Evolutionary conservation across 2,888 invertebrate genomes (phyloP), one percentile per base, ranked within the genome.

Genomic region (Aromia moschata): DNA sequence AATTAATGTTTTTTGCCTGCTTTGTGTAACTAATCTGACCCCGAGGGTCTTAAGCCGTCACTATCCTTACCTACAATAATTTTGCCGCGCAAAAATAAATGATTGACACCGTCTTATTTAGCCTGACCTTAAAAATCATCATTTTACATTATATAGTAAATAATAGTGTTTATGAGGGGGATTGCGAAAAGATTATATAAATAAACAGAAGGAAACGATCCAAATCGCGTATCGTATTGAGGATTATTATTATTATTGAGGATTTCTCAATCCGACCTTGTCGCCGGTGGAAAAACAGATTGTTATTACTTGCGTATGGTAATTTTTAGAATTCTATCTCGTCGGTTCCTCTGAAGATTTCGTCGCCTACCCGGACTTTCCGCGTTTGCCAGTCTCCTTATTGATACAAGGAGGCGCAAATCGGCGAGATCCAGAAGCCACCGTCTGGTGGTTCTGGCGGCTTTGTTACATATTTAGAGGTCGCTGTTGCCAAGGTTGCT

Each of bases 201-300:
- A 47, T 56, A 56, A 44, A 36, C 15, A 44, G 44, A 51, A 57
- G 56, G 56, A 57, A 57, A 45, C 51, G 44, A 51, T 57, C 56
- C 44, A 51, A 57, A 51, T 57, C 51, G 51, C 47, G 51, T 44
- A 51, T 31, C 43, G 38, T 36, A 37, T 17, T 33, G 44, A 37
- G 49, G 44, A 57, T 11, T 25, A 51, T 51, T 49, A 36, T 47
- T 47, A 56, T 47, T 18, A 31, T 43, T 55, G 20, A 41, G 31
- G 18, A 54, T 58, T 58, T 54, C 59, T 37, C 53, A 59, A 62
- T 36, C 33, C 47, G 59, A 59, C 62, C 62, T 62, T 62, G 62
- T 40, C 46, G 53, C 56, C 61, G n/a, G 46, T 67, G 63, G 65
- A 65, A 62, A 65, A 65, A 58, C 58, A 62, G 63, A 65, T 62